These are phyloP conservation scores for Syrmaticus mikado DNA, from an alignment of 2,113 vertebrate genomes.

Conservation along the genomic window DNA sequence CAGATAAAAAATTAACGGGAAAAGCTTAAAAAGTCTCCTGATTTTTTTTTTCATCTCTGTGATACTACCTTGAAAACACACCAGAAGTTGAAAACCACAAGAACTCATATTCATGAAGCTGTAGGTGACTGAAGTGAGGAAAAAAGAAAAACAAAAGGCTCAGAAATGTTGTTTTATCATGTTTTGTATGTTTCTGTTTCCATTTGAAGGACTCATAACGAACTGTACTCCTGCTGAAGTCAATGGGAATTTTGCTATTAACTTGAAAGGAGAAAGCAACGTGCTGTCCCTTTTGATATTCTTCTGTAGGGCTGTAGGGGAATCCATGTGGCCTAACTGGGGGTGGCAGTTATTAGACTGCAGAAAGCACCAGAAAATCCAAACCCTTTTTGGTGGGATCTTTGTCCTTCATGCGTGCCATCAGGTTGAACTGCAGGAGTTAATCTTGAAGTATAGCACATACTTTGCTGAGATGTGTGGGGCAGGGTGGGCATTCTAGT, in stretches of 20 bases:
- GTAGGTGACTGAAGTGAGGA: neutral
- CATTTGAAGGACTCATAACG: neutral
- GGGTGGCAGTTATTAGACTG: neutral
- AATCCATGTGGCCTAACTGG: rapidly evolving
- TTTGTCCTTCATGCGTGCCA: neutral
- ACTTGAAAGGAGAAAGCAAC: neutral
- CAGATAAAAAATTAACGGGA: neutral
- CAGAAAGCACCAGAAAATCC: neutral
- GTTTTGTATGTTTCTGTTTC: neutral
- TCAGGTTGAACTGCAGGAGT: neutral
- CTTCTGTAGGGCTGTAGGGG: neutral
- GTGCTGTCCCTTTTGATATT: neutral
- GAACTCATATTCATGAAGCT: neutral
- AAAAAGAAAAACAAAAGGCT: neutral
- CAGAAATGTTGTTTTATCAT: neutral
- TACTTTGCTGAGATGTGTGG: neutral
- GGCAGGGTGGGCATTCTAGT: neutral
- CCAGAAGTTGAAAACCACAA: neutral
- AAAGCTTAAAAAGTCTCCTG: neutral
- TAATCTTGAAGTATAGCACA: rapidly evolving
- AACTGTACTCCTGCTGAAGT: neutral
- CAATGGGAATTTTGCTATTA: neutral
- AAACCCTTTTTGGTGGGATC: neutral
- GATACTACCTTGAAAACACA: neutral
- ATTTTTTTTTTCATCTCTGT: neutral